A percentile compares a stretch with the other conserved stretches of the same genome.
Evolutionary conservation across 2,797 vertebrate species (phyloP).

Genomic region (Taenioides sp.): DNA sequence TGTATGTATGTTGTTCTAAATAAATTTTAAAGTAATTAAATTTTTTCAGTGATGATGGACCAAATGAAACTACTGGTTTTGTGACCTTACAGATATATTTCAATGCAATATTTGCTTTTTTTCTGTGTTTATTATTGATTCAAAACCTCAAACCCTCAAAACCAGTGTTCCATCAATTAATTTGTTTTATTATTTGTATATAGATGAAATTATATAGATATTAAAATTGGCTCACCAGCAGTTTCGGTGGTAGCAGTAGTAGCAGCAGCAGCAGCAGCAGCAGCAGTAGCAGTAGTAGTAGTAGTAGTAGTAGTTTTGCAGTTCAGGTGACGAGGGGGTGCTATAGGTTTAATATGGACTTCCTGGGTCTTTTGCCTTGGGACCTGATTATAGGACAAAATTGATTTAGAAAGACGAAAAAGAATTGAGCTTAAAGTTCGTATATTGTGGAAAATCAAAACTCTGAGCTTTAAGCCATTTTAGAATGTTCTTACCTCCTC

Average conservation of each 20-base stretch:
- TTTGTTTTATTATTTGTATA: not conserved
- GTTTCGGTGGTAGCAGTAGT: constrained; percentile 63
- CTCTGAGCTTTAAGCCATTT: no score
- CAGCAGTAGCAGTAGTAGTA: constrained; percentile 41
- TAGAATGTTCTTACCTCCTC: no score
- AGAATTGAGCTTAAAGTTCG: no score
- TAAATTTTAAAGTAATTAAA: no score
- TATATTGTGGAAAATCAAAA: no score
- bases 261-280: constrained; percentile 64
- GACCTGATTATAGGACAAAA: constrained; percentile 89
- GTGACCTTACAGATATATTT: no score
- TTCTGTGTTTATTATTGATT: no score
- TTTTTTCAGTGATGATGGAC: no score
- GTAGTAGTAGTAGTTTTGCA: constrained; percentile 77
- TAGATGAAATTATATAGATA: not conserved
- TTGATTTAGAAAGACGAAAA: not conserved
- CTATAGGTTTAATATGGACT: constrained; percentile 80
- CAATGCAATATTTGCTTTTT: no score
- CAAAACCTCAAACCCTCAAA: no score
- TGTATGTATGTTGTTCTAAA: no score
- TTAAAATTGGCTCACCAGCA: constrained; percentile 61
- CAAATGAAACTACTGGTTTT: no score
- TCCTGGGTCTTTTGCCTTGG: constrained; percentile 91
- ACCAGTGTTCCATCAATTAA: not conserved
- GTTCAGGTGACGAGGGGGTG: constrained; percentile 71